phyloP scores from a whole-genome alignment of 2,888 invertebrate species.

The Drosophila barbarae region DNA sequence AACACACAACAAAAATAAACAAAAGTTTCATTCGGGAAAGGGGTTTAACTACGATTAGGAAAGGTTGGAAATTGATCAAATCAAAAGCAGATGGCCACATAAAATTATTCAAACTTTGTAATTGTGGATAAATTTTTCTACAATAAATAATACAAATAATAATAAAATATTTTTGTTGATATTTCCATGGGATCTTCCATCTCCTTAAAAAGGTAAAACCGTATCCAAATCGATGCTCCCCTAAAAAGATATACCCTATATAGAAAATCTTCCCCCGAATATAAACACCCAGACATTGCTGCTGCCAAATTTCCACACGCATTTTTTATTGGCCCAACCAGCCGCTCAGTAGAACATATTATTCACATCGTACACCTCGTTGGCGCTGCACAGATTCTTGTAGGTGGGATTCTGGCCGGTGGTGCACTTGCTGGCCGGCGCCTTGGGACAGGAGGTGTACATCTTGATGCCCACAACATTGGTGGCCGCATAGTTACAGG shows the following conservation, averaged over 20 bases:
- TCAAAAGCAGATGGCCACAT: too few species aligned
- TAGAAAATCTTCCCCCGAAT: background rate
- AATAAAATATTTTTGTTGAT: too few species aligned
- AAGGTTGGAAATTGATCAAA: background rate
- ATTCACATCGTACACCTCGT: constrained; percentile 54
- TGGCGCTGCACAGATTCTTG: constrained; percentile 49
- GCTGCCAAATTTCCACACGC: background rate
- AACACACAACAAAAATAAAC: background rate
- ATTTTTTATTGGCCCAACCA: background rate
- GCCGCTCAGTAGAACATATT: constrained; percentile 48
- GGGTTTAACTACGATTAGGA: background rate
- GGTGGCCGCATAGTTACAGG: constrained; percentile 73
- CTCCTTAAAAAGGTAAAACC: too few species aligned
- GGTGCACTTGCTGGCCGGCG: constrained; percentile 58
- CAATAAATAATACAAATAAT: too few species aligned
- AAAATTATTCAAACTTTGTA: too few species aligned
- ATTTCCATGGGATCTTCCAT: too few species aligned
- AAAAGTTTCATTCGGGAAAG: background rate
- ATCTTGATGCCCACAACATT: constrained; percentile 57
- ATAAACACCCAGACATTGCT: background rate
- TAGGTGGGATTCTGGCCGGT: constrained; percentile 61
- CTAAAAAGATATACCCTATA: background rate
- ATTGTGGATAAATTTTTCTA: too few species aligned
- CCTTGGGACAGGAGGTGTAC: constrained; percentile 50
- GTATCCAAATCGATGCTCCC: too few species aligned